A percentile compares a stretch with the other conserved stretches of the same genome.
phyloP scores from a whole-genome alignment of 1,140 invertebrate genomes.

The Parasteatoda tepidariorum region DNA sequence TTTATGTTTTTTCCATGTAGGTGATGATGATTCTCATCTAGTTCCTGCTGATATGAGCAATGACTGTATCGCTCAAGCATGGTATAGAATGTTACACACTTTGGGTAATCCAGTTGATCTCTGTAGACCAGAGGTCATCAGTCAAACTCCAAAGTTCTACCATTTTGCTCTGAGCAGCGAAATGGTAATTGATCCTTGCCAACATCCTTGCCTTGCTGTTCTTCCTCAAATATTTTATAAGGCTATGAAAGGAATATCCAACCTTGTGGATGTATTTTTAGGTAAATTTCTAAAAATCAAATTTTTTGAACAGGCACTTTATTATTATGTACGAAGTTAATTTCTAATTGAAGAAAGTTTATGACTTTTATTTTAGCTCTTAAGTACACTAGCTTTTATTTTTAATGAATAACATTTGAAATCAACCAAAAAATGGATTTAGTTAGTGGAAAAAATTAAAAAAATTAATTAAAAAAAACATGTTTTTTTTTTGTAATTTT shows the following conservation, averaged over 20 bases:
- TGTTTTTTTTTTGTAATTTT: no score
- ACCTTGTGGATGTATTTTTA: conserved; percentile 94
- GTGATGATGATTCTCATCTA: conserved; percentile 84
- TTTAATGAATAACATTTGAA: no score
- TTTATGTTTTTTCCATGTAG: conserved; percentile 70
- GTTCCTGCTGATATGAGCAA: conserved; percentile 86
- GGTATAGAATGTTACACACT: conserved; percentile 93
- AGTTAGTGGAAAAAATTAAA: no score
- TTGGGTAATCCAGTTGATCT: conserved; percentile 94
- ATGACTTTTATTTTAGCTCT: no score
- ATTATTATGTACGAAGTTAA: no score
- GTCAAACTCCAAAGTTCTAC: conserved; percentile 86
- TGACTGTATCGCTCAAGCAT: conserved; percentile 91
- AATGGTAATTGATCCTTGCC: conserved; percentile 81
- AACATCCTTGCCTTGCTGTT: conserved; percentile 88
- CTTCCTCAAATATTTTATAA: conserved; percentile 92
- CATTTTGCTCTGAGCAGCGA: conserved; percentile 70
- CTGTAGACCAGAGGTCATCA: conserved; percentile 85
- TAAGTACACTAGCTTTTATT: no score
- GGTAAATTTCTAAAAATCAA: conserved; percentile 78
- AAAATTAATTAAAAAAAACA: no score
- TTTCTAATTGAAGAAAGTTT: no score
- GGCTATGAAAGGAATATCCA: conserved; percentile 92
- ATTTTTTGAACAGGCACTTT: no score
- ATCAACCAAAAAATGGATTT: no score